Conservation (phyloP, 2,113 vertebrate species). For the Aegotheles bennettii region DNA sequence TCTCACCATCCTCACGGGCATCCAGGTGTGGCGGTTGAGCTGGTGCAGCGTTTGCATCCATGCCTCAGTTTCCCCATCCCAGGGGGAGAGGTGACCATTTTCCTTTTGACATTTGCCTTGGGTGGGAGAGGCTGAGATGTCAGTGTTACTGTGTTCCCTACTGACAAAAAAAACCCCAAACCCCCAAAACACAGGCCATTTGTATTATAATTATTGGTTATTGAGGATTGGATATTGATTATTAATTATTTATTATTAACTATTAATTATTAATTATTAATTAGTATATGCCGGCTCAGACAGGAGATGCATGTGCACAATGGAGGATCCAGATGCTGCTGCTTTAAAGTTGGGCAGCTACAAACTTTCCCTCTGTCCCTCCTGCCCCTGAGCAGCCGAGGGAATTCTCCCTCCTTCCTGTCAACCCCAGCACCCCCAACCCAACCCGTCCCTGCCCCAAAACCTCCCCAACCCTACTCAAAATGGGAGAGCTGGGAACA, state of each 20-base stretch:
- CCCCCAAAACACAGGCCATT: no score
- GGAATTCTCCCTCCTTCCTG: not conserved
- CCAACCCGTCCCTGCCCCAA: not conserved
- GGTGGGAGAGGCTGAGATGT: not conserved
- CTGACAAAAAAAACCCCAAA: no score
- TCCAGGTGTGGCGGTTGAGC: not conserved
- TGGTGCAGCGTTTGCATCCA: not conserved
- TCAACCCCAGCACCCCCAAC: no score
- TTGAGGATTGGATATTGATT: no score
- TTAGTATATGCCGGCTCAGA: not conserved
- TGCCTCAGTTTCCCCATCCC: not conserved
- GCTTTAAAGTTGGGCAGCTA: not conserved
- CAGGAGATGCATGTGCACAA: accelerated
- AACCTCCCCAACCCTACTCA: not conserved
- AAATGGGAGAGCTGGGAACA: accelerated
- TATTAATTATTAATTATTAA: no score
- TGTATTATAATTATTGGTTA: no score
- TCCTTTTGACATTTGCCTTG: not conserved
- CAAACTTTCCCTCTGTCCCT: not conserved
- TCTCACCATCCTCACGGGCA: not conserved
- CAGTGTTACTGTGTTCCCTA: not conserved
- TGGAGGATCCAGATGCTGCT: accelerated
- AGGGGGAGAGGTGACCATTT: not conserved
- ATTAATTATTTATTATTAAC: no score
- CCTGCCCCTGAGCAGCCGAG: accelerated